Evolutionary conservation across 2,113 vertebrate species (phyloP).

Genomic region (Nannobrachium achirus): DNA sequence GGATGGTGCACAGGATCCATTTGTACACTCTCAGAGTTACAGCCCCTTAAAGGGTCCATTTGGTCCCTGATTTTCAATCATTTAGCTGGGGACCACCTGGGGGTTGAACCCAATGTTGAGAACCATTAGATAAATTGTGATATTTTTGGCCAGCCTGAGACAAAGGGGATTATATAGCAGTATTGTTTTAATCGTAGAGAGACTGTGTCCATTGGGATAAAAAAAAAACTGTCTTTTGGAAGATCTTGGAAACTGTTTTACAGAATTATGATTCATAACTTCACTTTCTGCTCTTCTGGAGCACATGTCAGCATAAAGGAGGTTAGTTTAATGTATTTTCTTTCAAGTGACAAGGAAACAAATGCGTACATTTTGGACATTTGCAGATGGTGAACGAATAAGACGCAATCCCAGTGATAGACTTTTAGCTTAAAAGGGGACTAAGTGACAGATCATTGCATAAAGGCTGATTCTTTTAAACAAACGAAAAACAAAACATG

Average conservation of each 20-base stretch:
- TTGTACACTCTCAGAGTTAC: too few relatives aligned
- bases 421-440: slow-evolving; percentile 40
- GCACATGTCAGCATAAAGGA: slow-evolving; percentile 22
- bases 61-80: too few relatives aligned
- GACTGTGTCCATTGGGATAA: slow-evolving; percentile 59
- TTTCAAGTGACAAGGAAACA: slow-evolving; percentile 10
- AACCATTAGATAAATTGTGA: too few relatives aligned
- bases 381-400: slow-evolving; percentile 39
- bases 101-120: too few relatives aligned
- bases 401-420: slow-evolving; percentile 49
- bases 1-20: too few relatives aligned
- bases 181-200: slow-evolving; percentile 49
- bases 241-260: slow-evolving; percentile 64
- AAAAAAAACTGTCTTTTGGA: slow-evolving; percentile 63
- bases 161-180: slow-evolving; percentile 11
- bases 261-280: slow-evolving; percentile 25
- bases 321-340: slow-evolving; percentile 20
- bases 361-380: slow-evolving; percentile 29
- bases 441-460: neutral
- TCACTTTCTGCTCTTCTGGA: slow-evolving; percentile 18
- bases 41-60: too few relatives aligned
- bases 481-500: neutral
- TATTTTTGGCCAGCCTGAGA: too few relatives aligned
- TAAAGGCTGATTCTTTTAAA: slow-evolving; percentile 20
- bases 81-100: too few relatives aligned